A percentile compares a stretch with the other conserved stretches of the same genome.
phyloP scores from a whole-genome alignment of 2,888 invertebrate genomes.

The Acronicta aceris region DNA sequence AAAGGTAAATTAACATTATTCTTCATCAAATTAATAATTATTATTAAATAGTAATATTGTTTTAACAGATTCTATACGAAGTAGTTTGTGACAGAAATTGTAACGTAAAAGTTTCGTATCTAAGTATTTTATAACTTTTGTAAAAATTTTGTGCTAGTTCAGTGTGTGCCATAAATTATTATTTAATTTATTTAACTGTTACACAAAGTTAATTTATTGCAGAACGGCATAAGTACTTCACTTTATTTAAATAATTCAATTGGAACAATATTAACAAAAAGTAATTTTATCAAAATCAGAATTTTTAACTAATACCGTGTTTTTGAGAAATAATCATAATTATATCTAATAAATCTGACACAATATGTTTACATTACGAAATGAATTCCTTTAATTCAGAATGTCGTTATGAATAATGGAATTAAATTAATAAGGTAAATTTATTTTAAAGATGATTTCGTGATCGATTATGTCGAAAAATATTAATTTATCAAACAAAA shows the following conservation, averaged over 20 bases:
- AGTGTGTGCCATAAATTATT: slow-evolving; percentile 4
- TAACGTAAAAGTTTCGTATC: neutral
- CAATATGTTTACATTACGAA: slow-evolving; percentile 2
- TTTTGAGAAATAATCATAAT: slow-evolving; percentile 8
- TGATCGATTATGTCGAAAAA: too few species aligned
- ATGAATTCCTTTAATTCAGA: neutral
- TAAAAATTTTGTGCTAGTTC: slow-evolving; percentile 4
- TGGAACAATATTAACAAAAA: neutral
- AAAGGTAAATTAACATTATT: slow-evolving; percentile 1
- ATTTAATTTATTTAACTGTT: neutral
- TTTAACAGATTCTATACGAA: neutral
- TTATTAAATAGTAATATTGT: neutral
- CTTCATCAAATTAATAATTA: neutral
- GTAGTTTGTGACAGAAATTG: neutral
- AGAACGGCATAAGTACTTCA: neutral
- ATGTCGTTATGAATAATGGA: too few species aligned
- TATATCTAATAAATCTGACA: neutral
- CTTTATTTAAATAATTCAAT: too few species aligned
- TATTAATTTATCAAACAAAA: too few species aligned
- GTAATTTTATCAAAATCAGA: neutral
- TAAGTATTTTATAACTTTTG: too few species aligned
- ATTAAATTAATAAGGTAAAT: too few species aligned
- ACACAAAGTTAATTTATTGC: neutral
- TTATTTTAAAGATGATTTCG: too few species aligned
- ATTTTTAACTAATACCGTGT: neutral